A percentile compares a stretch with the other conserved stretches of the same genome.
Evolutionary conservation across 2,888 invertebrate genomes (phyloP).

Genomic region (Scaptomyza caliginosa): DNA sequence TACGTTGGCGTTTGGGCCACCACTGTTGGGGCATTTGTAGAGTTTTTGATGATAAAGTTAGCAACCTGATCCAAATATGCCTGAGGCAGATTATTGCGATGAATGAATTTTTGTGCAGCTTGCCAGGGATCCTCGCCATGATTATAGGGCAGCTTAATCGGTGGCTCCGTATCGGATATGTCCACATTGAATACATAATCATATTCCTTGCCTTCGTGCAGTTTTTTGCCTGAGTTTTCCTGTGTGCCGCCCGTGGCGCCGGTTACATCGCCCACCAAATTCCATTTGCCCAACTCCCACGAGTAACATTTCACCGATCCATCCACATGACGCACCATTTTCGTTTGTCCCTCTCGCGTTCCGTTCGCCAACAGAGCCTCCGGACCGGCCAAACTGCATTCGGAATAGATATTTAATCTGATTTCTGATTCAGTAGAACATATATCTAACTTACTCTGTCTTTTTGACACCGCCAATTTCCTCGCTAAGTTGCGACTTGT

Average conservation of each 20-base stretch:
- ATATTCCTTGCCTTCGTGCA: slow-evolving; percentile 94
- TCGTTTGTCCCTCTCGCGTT: slow-evolving; percentile 91
- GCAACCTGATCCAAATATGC: slow-evolving; percentile 95
- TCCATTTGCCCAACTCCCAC: slow-evolving; percentile 91
- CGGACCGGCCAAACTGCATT: slow-evolving; percentile 90
- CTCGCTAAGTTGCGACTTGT: slow-evolving; percentile 86
- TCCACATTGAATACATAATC: slow-evolving; percentile 99
- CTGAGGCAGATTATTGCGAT: slow-evolving; percentile 92
- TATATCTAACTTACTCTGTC: slow-evolving; percentile 87
- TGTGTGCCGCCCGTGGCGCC: slow-evolving; percentile 89
- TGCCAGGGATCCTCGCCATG: slow-evolving; percentile 95
- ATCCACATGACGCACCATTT: slow-evolving; percentile 90
- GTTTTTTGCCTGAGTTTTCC: slow-evolving; percentile 88
- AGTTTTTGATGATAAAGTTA: slow-evolving; percentile 95
- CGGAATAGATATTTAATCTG: background rate
- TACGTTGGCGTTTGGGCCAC: slow-evolving; percentile 52
- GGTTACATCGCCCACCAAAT: slow-evolving; percentile 94
- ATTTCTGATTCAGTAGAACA: background rate
- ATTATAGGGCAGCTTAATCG: slow-evolving; percentile 96
- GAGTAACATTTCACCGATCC: slow-evolving; percentile 91
- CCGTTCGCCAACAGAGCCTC: slow-evolving; percentile 92
- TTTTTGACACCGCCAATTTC: slow-evolving; percentile 94
- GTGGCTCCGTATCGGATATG: slow-evolving; percentile 94
- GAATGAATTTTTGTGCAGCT: slow-evolving; percentile 95
- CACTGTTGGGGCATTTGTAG: slow-evolving; percentile 74